A percentile compares a stretch with the other conserved stretches of the same genome.
phyloP scores from a whole-genome alignment of 2,797 vertebrate genomes.

The Characodon lateralis region DNA sequence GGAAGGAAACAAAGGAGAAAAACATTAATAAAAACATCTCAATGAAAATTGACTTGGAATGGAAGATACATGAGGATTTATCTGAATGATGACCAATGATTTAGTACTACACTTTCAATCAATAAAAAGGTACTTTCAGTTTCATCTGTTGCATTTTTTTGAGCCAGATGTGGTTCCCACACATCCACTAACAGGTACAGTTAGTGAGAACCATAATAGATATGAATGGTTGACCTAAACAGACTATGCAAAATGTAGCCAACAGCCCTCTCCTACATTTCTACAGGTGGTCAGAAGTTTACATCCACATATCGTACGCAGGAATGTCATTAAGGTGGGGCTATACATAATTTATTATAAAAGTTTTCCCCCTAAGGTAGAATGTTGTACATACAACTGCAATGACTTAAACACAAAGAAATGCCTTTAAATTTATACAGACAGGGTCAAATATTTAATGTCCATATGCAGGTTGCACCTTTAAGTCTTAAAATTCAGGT shows the following conservation, averaged over 20 bases:
- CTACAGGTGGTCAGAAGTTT: neutral
- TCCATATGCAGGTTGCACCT: too few relatives aligned
- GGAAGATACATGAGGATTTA: neutral
- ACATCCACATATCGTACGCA: neutral
- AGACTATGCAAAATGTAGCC: neutral
- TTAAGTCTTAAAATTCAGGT: too few relatives aligned
- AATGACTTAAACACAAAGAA: neutral
- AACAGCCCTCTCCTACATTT: neutral
- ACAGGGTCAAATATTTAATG: too few relatives aligned
- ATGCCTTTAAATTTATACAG: too few relatives aligned
- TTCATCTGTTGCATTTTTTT: neutral
- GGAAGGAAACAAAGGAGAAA: slow-evolving; percentile 13
- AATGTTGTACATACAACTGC: neutral
- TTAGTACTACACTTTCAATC: neutral
- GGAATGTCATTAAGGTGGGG: neutral
- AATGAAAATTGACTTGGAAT: neutral
- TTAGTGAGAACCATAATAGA: neutral
- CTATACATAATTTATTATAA: neutral
- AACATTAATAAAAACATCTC: neutral
- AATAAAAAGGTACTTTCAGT: neutral
- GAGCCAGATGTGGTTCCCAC: too few relatives aligned
- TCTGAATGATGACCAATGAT: neutral
- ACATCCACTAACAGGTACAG: neutral
- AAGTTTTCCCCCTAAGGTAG: neutral
- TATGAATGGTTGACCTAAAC: neutral